phyloP scores from a whole-genome alignment of 2,113 vertebrate genomes.

The Psophia crepitans region DNA sequence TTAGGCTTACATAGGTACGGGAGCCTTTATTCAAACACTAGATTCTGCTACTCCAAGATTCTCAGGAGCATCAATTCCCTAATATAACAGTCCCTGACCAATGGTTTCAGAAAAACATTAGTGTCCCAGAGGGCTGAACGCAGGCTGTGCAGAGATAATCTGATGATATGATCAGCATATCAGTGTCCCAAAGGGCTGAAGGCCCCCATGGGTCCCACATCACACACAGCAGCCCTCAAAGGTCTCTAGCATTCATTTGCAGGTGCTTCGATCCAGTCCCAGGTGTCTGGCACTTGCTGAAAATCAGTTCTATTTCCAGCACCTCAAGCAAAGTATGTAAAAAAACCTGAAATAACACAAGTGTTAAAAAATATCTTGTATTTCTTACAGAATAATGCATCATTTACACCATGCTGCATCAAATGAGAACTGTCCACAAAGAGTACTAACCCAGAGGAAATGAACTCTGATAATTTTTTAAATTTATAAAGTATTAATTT shows the following conservation, averaged over 20 bases:
- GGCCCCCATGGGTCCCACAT: accelerated
- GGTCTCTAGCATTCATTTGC: not conserved
- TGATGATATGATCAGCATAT: too few species aligned
- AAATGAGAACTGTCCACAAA: not conserved
- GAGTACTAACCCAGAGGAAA: not conserved
- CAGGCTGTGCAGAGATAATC: not conserved
- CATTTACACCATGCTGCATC: not conserved
- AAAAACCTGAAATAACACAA: not conserved
- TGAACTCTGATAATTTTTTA: not conserved
- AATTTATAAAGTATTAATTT: not conserved
- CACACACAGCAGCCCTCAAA: not conserved
- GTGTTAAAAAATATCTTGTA: not conserved
- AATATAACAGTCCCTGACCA: not conserved
- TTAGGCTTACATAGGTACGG: not conserved
- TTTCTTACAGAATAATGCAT: not conserved
- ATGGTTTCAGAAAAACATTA: not conserved
- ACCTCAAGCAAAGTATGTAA: not conserved
- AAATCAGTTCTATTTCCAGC: not conserved
- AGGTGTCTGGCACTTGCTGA: not conserved
- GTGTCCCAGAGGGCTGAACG: not conserved
- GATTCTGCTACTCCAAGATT: not conserved
- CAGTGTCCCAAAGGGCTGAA: not conserved
- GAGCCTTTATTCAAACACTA: not conserved
- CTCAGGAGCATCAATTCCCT: not conserved
- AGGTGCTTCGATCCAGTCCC: accelerated